Percentiles rank a stretch among this genome's conserved stretches.
Evolutionary conservation across 2,888 invertebrate species (phyloP).

Genomic region (Zhuqinia jingwanae): DNA sequence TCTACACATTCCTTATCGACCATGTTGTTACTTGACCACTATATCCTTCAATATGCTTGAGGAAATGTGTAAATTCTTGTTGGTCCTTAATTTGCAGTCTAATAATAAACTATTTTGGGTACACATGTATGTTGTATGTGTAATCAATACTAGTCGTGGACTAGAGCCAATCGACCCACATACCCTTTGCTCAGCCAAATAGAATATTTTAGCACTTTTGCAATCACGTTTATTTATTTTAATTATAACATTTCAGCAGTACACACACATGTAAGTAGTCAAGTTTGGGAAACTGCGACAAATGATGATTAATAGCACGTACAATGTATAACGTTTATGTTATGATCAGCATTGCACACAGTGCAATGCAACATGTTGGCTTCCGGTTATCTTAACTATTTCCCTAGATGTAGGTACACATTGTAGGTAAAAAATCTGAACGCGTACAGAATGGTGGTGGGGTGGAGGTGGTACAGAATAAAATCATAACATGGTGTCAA

Average conservation of each 20-base stretch:
- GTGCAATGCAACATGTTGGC: no score
- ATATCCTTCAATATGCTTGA: constrained; percentile 2
- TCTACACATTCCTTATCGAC: neutral
- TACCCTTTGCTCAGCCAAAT: neutral
- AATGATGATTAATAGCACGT: no score
- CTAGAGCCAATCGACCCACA: constrained; percentile 40
- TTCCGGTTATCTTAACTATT: no score
- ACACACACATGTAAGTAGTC: no score
- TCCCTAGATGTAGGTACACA: no score
- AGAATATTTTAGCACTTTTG: neutral
- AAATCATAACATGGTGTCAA: no score
- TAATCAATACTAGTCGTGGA: constrained; percentile 11
- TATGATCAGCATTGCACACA: no score
- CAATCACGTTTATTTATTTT: neutral
- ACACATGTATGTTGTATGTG: neutral
- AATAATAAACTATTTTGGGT: neutral
- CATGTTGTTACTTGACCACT: constrained; percentile 17
- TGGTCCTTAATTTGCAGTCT: neutral
- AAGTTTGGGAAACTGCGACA: no score
- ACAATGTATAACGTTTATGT: no score
- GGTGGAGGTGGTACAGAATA: no score
- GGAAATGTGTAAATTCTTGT: neutral
- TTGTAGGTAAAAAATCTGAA: no score
- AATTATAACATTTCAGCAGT: neutral
- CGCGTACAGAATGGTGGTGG: no score